Evolutionary conservation across 2,888 invertebrate species (phyloP).

Genomic region (Sphaerophoria rueppellii): DNA sequence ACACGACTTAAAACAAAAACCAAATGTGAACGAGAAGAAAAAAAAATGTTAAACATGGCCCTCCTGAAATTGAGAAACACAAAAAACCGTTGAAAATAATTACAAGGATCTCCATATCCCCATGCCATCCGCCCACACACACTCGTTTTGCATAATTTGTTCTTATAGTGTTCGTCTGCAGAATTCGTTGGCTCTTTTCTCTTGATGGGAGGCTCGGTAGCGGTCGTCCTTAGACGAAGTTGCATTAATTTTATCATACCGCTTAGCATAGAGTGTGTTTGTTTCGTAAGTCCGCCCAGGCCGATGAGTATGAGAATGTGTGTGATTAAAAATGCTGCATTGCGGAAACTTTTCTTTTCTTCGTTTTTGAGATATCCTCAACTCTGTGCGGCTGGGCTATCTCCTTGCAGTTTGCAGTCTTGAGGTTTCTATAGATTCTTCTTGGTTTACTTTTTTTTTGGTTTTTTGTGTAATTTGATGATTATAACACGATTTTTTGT

Average conservation of each 20-base stretch:
- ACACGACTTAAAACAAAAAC: not conserved
- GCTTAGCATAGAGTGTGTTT: slow-evolving; percentile 31
- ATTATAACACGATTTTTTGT: slow-evolving; percentile 22
- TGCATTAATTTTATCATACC: slow-evolving; percentile 71
- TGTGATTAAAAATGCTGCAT: slow-evolving; percentile 73
- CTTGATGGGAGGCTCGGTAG: slow-evolving; percentile 24
- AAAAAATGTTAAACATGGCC: slow-evolving; percentile 18
- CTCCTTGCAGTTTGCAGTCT: slow-evolving; percentile 43
- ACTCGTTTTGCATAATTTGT: slow-evolving; percentile 66
- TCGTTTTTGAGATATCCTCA: slow-evolving; percentile 41
- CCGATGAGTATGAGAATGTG: slow-evolving; percentile 64
- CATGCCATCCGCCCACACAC: slow-evolving; percentile 51
- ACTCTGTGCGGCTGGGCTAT: slow-evolving; percentile 54
- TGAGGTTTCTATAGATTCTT: slow-evolving; percentile 37
- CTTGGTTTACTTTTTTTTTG: slow-evolving; percentile 20
- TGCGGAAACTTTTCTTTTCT: slow-evolving; percentile 64
- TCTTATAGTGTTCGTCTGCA: slow-evolving; percentile 68
- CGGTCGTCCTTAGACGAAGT: slow-evolving; percentile 51
- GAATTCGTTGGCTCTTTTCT: slow-evolving; percentile 40
- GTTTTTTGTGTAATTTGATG: slow-evolving; percentile 48
- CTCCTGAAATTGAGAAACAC: slow-evolving; percentile 67
- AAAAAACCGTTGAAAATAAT: slow-evolving; percentile 69
- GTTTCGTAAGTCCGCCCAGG: slow-evolving; percentile 34
- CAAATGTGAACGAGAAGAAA: not conserved
- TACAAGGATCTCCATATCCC: slow-evolving; percentile 62